Conservation (phyloP, 1,140 invertebrate species). For the Caenorhabditis latens region DNA sequence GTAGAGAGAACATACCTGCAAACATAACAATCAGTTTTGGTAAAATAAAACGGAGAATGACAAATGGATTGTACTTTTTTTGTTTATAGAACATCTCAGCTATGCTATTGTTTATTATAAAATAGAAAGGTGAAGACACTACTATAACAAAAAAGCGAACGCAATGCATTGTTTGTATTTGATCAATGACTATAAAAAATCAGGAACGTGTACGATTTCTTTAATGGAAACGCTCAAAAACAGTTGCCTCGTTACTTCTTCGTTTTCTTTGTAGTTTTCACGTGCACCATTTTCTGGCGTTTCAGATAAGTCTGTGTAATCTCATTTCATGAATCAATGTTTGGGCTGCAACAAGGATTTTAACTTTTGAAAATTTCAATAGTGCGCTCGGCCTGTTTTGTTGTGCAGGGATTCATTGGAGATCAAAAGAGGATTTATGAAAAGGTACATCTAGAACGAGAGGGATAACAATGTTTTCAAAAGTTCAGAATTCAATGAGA, state of each 20-base stretch:
- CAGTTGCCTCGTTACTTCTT: too few relatives aligned
- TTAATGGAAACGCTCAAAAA: background rate
- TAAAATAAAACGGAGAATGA: conserved; percentile 5
- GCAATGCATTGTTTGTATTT: background rate
- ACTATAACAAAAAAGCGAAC: background rate
- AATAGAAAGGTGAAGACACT: background rate
- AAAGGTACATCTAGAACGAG: background rate
- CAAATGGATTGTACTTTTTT: background rate
- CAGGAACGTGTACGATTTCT: background rate
- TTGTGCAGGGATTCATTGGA: conserved; percentile 9
- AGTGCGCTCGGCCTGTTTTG: background rate
- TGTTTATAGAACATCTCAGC: conserved; percentile 19
- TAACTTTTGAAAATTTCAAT: background rate
- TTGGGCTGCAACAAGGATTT: background rate
- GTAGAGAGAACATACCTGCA: conserved; percentile 5
- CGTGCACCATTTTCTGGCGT: too few relatives aligned
- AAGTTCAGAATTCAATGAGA: conserved; percentile 29
- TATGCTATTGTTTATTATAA: conserved; percentile 10
- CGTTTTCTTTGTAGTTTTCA: too few relatives aligned
- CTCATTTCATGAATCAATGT: background rate
- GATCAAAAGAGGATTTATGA: background rate
- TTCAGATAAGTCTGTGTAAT: background rate
- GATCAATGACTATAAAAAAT: background rate
- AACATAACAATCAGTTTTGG: background rate
- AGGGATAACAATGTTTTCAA: background rate